Percentiles rank a stretch among this genome's conserved stretches.
These are phyloP conservation scores for Lithobius niger DNA, from an alignment of 1,140 invertebrate species.

Conservation along the genomic window DNA sequence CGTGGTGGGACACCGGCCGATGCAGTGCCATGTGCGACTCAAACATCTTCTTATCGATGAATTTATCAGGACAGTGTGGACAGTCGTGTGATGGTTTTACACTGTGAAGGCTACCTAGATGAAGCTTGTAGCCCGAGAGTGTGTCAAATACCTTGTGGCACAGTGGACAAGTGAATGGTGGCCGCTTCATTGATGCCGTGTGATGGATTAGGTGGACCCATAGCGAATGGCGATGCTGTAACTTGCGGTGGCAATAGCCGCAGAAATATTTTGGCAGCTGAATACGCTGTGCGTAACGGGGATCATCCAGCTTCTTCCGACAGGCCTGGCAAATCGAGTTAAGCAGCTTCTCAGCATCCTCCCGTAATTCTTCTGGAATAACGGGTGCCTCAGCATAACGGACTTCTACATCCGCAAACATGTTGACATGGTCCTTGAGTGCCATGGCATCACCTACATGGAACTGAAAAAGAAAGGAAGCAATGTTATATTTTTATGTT, in stretches of 20 bases:
- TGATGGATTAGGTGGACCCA: not conserved
- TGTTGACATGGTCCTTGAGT: not conserved
- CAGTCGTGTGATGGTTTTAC: not conserved
- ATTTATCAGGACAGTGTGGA: not conserved
- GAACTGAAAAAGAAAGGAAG: not conserved
- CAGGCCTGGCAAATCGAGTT: not conserved
- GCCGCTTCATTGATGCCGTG: not conserved
- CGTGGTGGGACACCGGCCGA: not conserved
- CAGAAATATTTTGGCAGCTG: not conserved
- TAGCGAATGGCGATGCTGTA: not conserved
- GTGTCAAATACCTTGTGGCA: conserved; percentile 1
- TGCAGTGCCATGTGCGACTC: not conserved
- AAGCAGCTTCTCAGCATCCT: not conserved
- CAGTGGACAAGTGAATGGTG: not conserved
- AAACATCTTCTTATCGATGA: not conserved
- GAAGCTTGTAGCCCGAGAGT: not conserved
- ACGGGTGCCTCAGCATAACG: not conserved
- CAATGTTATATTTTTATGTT: too few relatives aligned
- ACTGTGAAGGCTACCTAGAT: not conserved
- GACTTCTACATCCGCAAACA: not conserved
- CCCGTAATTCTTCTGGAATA: not conserved
- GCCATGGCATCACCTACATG: not conserved
- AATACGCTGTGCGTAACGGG: not conserved
- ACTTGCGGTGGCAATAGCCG: conserved; percentile 3
- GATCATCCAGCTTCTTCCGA: not conserved